These are phyloP conservation scores for Mormyrops boulengeri DNA, from an alignment of 2,797 vertebrate genomes.

Conservation along the genomic window DNA sequence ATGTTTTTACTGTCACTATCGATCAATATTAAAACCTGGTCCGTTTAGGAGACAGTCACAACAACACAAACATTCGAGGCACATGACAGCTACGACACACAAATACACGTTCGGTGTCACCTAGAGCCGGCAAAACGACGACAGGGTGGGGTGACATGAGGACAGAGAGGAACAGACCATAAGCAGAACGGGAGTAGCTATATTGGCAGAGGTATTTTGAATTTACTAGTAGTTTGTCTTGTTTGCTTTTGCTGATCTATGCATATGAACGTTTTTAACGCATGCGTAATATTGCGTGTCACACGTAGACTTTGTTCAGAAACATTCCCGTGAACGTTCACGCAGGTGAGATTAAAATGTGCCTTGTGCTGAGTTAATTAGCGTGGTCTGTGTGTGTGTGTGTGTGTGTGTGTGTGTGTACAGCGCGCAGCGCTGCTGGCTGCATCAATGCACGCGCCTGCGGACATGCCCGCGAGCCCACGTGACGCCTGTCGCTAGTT, in stretches of 20 bases:
- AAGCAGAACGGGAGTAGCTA: background rate
- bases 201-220: background rate
- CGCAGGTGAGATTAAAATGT: background rate
- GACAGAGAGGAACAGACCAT: background rate
- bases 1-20: background rate
- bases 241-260: background rate
- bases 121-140: background rate
- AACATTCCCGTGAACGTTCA: background rate
- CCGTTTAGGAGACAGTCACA: background rate
- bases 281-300: background rate
- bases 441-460: background rate
- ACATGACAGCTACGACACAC: background rate
- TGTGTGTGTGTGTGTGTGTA: background rate
- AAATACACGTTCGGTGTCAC: background rate
- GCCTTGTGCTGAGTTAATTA: background rate
- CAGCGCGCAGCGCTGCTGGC: background rate
- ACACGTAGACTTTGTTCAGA: background rate
- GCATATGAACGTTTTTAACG: background rate
- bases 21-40: background rate
- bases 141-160: background rate
- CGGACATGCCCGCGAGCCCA: background rate
- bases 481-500: constrained; percentile 11
- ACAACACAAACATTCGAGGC: background rate
- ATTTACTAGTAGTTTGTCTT: background rate
- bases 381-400: background rate